These are phyloP conservation scores for Anaspis maculata DNA, from an alignment of 2,888 invertebrate genomes.

Conservation along the genomic window DNA sequence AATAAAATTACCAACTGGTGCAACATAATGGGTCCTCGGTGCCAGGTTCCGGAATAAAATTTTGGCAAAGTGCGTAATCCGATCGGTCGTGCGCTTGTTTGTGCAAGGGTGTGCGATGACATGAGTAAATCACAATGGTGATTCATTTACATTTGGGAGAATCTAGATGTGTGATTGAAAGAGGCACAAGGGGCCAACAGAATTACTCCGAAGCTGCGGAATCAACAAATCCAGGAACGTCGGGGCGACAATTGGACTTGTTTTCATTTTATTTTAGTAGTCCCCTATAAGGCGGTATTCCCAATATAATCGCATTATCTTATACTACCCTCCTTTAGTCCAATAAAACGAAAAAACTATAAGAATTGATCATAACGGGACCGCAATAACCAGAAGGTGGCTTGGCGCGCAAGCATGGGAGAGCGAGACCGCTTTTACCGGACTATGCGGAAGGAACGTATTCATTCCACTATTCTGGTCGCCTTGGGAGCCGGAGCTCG, in stretches of 20 bases:
- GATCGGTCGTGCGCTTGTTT: no score
- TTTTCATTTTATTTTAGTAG: conserved; percentile 40
- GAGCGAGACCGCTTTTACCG: conserved; percentile 13
- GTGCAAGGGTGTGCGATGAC: no score
- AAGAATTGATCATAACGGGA: conserved; percentile 27
- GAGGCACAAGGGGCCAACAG: conserved; percentile 31
- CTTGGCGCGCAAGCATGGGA: no score
- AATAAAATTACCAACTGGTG: no score
- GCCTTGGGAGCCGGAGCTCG: conserved; percentile 19
- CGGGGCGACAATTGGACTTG: conserved; percentile 36
- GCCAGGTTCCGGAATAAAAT: no score
- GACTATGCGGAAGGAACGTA: conserved; percentile 13
- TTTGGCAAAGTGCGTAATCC: no score
- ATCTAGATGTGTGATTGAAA: conserved; percentile 34
- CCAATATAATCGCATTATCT: conserved; percentile 40
- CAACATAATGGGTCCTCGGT: no score
- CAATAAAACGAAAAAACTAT: conserved; percentile 32
- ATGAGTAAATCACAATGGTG: no score
- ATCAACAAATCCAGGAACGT: conserved; percentile 35
- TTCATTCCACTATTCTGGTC: no score
- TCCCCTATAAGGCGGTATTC: conserved; percentile 36
- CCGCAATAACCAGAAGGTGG: conserved; percentile 20
- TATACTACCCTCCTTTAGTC: conserved; percentile 30
- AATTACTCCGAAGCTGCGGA: conserved; percentile 28
- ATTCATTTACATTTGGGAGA: conserved; percentile 27